Evolutionary conservation across 1,140 invertebrate genomes (phyloP).

Genomic region (Thalassaphorura encarpata): DNA sequence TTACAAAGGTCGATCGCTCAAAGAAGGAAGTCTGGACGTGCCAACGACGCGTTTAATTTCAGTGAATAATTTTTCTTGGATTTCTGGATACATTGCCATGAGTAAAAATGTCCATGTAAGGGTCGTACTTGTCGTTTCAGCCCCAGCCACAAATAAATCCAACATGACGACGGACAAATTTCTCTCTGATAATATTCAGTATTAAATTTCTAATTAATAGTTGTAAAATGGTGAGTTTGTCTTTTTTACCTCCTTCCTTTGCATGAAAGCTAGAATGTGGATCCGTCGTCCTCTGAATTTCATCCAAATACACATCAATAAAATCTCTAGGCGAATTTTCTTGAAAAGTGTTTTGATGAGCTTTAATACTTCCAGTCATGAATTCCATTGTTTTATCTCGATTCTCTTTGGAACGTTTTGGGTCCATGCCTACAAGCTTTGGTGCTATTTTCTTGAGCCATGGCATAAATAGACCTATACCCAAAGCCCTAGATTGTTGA

Average conservation of each 20-base stretch:
- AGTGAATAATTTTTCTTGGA: conserved; percentile 50
- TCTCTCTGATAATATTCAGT: background rate
- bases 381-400: background rate
- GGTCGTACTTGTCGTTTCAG: conserved; percentile 53
- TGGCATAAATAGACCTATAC: background rate
- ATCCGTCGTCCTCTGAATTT: conserved; percentile 12
- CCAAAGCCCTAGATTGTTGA: background rate
- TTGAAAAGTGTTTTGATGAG: conserved; percentile 5
- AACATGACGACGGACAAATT: background rate
- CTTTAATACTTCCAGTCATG: background rate
- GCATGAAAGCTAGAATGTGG: conserved; percentile 15
- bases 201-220: too few relatives aligned
- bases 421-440: background rate
- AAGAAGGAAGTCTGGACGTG: conserved; percentile 25
- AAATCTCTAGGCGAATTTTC: conserved; percentile 10
- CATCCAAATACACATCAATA: conserved; percentile 13
- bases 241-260: conserved; percentile 7
- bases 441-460: background rate
- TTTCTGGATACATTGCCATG: conserved; percentile 44
- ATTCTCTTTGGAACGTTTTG: background rate
- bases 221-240: too few relatives aligned
- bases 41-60: conserved; percentile 51
- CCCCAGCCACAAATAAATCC: conserved; percentile 37
- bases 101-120: conserved; percentile 47
- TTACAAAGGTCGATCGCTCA: background rate